Conservation (phyloP, 2,113 vertebrate genomes). For the Narcine bancroftii region DNA sequence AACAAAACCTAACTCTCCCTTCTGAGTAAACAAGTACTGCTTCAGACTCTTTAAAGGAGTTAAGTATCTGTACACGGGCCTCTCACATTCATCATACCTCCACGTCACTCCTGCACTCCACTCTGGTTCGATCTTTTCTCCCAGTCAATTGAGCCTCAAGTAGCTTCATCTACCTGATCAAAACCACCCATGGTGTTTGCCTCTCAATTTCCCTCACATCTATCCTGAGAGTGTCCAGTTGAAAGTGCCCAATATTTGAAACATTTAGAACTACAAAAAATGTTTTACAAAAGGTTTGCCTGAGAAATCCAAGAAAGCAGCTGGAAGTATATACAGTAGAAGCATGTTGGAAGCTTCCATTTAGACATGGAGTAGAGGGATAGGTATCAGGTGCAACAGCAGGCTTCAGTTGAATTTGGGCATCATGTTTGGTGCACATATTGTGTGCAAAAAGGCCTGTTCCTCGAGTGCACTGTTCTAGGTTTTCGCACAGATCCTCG, state of each 20-base stretch:
- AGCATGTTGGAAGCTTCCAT: no score
- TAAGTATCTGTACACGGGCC: not conserved
- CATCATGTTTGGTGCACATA: no score
- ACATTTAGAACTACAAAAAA: not conserved
- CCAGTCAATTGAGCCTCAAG: not conserved
- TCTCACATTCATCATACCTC: not conserved
- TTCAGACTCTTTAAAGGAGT: not conserved
- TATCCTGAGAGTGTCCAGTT: not conserved
- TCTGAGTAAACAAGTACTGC: not conserved
- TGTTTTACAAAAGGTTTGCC: not conserved
- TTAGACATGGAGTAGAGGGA: no score
- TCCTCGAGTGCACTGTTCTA: no score
- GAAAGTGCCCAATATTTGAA: not conserved
- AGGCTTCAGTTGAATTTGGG: no score
- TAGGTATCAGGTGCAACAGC: no score
- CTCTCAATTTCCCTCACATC: no score
- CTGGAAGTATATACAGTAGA: no score
- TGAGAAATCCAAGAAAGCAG: not conserved
- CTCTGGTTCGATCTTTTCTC: not conserved
- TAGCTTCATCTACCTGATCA: not conserved
- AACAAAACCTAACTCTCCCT: not conserved
- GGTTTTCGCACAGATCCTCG: not conserved
- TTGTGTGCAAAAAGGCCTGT: no score
- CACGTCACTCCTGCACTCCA: not conserved
- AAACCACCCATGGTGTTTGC: not conserved